These are phyloP conservation scores for Cecidostiba fungosa DNA, from an alignment of 2,888 invertebrate genomes.

Conservation along the genomic window DNA sequence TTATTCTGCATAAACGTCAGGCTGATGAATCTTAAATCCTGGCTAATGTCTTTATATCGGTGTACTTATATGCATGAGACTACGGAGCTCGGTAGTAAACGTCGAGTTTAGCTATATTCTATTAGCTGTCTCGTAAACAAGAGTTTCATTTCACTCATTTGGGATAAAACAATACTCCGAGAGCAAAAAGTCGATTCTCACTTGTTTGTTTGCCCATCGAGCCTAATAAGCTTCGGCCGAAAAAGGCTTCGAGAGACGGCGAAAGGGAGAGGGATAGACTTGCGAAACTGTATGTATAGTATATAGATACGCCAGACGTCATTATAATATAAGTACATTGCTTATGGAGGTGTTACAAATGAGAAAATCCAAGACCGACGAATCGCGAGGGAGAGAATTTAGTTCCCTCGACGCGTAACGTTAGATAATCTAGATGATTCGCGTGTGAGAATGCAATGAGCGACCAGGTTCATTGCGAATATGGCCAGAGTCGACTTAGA, in stretches of 20 bases:
- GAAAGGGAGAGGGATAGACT: background rate
- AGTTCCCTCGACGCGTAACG: background rate
- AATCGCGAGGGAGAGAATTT: background rate
- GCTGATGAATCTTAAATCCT: constrained; percentile 2
- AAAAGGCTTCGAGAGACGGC: background rate
- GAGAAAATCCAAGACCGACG: background rate
- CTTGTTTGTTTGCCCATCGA: background rate
- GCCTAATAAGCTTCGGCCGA: background rate
- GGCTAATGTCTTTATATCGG: background rate
- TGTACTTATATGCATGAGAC: too few species aligned
- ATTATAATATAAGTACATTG: constrained; percentile 5
- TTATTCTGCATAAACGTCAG: constrained; percentile 3
- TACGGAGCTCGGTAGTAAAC: too few species aligned
- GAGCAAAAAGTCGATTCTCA: background rate
- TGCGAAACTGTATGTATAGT: background rate
- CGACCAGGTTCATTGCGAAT: constrained; percentile 12
- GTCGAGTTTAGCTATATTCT: too few species aligned
- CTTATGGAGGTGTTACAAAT: constrained; percentile 5
- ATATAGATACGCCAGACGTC: background rate
- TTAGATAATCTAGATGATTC: background rate
- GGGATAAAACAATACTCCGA: background rate
- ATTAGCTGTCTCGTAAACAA: too few species aligned
- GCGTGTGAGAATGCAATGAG: background rate
- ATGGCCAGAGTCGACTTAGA: background rate
- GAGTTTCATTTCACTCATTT: too few species aligned